Conservation (phyloP, 2,888 invertebrate species). For the Meandrusa payeni region DNA sequence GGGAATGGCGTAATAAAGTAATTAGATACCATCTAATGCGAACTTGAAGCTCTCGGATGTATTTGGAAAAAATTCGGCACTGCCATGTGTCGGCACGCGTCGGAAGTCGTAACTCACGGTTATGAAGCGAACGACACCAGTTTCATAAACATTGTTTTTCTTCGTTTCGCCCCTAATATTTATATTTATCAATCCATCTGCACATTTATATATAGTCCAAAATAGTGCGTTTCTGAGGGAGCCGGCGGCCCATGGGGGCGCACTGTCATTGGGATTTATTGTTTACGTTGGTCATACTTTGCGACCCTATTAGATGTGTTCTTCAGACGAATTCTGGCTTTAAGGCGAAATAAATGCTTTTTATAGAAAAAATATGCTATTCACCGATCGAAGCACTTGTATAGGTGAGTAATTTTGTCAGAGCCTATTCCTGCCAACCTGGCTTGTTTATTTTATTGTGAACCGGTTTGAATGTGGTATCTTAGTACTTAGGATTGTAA, state of each 20-base stretch:
- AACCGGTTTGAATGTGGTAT: too few relatives aligned
- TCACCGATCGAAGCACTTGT: too few relatives aligned
- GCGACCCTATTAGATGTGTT: constrained; percentile 50
- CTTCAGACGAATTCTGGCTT: constrained; percentile 43
- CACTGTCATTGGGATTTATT: constrained; percentile 77
- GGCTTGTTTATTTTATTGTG: too few relatives aligned
- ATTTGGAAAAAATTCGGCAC: constrained; percentile 66
- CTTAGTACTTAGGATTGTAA: too few relatives aligned
- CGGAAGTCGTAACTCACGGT: constrained; percentile 81
- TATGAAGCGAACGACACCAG: constrained; percentile 80
- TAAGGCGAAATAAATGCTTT: not conserved
- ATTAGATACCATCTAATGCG: constrained; percentile 26
- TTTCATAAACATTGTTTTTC: constrained; percentile 81
- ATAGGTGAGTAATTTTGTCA: too few relatives aligned
- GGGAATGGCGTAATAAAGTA: constrained; percentile 21
- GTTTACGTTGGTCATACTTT: constrained; percentile 74
- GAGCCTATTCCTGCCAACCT: too few relatives aligned
- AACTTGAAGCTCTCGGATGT: constrained; percentile 23
- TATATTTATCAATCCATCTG: constrained; percentile 81
- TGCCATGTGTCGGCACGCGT: constrained; percentile 72
- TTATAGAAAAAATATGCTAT: too few relatives aligned
- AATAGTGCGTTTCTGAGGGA: constrained; percentile 77
- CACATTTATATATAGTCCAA: constrained; percentile 79
- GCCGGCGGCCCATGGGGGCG: constrained; percentile 70
- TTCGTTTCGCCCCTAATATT: constrained; percentile 80